Percentiles rank a stretch among this genome's conserved stretches.
Evolutionary conservation across 2,888 invertebrate species (phyloP).

Genomic region (Torymus texanus): DNA sequence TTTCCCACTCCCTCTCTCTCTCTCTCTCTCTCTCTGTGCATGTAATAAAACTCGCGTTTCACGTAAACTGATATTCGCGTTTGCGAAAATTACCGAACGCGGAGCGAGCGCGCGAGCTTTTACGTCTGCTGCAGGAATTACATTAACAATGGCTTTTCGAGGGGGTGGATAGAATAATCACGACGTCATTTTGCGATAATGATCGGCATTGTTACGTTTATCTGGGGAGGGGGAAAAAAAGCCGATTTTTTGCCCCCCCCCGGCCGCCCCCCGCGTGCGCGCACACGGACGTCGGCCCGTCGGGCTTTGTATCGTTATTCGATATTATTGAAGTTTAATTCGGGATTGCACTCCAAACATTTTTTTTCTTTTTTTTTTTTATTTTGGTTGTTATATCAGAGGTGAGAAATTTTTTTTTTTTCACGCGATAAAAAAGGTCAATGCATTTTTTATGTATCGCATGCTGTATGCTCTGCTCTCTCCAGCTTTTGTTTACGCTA

Average conservation of each 20-base stretch:
- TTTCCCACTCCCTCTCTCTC: conserved; percentile 2
- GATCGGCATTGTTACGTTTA: conserved; percentile 56
- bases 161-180: conserved; percentile 53
- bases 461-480: no score
- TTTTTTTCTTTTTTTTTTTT: conserved; percentile 16
- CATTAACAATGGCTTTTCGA: conserved; percentile 57
- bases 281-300: neutral
- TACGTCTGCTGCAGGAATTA: conserved; percentile 58
- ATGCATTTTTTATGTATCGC: no score
- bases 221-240: conserved; percentile 23
- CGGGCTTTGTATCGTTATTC: conserved; percentile 46
- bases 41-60: conserved; percentile 58
- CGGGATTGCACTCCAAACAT: conserved; percentile 7
- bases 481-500: no score
- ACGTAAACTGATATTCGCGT: conserved; percentile 58
- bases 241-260: conserved; percentile 21
- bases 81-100: conserved; percentile 57
- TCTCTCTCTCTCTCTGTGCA: conserved; percentile 22
- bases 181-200: conserved; percentile 57
- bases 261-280: neutral
- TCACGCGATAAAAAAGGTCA: no score
- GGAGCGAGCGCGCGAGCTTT: conserved; percentile 50
- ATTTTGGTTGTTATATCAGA: neutral
- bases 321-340: conserved; percentile 50
- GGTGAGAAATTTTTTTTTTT: conserved; percentile 1